phyloP scores from a whole-genome alignment of 2,797 vertebrate genomes.

The Megaceryle alcyon region DNA sequence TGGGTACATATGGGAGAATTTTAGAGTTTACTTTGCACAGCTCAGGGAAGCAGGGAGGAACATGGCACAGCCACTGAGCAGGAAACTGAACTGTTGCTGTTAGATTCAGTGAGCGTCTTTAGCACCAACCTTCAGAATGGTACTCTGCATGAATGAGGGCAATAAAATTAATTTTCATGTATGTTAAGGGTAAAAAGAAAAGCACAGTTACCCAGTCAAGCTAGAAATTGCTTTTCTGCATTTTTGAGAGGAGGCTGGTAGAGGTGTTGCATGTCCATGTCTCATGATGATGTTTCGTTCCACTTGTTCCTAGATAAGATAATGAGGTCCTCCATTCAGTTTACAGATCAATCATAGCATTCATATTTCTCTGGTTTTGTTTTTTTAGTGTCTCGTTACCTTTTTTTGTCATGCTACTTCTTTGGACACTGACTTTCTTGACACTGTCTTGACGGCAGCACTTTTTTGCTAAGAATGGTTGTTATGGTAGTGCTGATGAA shows the following conservation, averaged over 20 bases:
- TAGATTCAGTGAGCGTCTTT: neutral
- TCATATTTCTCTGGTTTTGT: neutral
- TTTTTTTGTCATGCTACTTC: neutral
- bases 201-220: neutral
- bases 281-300: neutral
- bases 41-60: rapidly evolving
- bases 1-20: neutral
- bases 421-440: neutral
- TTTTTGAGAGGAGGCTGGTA: neutral
- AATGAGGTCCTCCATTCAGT: neutral
- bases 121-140: neutral
- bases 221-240: neutral
- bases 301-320: neutral
- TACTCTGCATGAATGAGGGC: neutral
- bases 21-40: neutral
- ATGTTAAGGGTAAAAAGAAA: neutral
- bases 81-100: neutral
- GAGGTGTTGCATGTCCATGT: neutral
- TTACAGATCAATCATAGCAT: neutral
- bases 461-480: neutral
- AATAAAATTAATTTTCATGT: neutral
- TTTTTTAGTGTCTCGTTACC: neutral
- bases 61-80: neutral
- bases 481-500: neutral
- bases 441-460: neutral